Conservation (phyloP, 2,888 invertebrate species). For the Shargacucullia verbasci region DNA sequence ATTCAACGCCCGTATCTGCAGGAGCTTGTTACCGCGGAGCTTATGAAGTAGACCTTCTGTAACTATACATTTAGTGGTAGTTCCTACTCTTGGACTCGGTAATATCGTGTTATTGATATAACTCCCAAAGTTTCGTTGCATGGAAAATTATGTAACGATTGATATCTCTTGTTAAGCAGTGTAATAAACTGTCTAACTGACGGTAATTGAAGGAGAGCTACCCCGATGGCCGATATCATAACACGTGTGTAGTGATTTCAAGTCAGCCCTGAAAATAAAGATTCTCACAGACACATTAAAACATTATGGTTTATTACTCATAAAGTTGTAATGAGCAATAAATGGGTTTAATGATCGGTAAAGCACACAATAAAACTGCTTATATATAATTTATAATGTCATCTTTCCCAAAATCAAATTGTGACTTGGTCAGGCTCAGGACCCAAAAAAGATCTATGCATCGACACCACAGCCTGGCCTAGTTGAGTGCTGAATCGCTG, state of each 20-base stretch:
- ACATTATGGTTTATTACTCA: not conserved
- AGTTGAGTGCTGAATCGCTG: no score
- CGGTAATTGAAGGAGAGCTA: not conserved
- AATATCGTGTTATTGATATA: not conserved
- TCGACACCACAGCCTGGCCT: no score
- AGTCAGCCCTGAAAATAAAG: not conserved
- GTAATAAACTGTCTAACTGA: constrained; percentile 17
- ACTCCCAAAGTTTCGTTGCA: not conserved
- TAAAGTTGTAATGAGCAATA: not conserved
- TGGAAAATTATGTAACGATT: constrained; percentile 1
- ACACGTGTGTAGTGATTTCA: no score
- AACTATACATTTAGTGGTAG: not conserved
- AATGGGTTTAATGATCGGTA: no score
- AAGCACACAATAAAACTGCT: not conserved
- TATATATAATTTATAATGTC: no score
- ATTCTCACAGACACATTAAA: not conserved
- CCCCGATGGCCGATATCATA: not conserved
- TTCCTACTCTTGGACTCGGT: not conserved
- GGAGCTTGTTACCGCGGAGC: no score
- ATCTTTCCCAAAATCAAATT: no score
- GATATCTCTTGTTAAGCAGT: constrained; percentile 3
- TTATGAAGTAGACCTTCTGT: no score
- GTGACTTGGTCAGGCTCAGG: no score
- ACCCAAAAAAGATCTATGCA: no score
- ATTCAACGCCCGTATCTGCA: no score